Evolutionary conservation across 1,140 invertebrate genomes (phyloP).

Genomic region (Amphibalanus amphitrite): DNA sequence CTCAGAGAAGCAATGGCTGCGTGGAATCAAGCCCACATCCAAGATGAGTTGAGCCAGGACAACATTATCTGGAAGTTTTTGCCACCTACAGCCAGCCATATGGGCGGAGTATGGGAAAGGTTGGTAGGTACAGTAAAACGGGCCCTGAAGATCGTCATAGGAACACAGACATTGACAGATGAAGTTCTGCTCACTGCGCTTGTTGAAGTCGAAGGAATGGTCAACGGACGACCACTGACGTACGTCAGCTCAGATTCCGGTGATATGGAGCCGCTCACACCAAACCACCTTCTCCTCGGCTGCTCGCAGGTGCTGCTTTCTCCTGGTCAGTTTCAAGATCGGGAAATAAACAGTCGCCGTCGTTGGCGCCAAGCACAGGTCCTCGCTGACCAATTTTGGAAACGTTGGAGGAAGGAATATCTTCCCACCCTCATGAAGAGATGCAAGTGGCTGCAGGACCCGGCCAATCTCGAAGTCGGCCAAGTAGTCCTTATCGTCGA

Average conservation of each 20-base stretch:
- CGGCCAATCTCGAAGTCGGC: background rate
- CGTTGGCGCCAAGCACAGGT: background rate
- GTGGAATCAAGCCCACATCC: background rate
- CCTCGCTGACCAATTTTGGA: background rate
- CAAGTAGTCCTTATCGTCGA: background rate
- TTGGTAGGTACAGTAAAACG: background rate
- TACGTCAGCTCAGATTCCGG: background rate
- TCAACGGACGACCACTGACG: too few relatives aligned
- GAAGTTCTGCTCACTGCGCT: background rate
- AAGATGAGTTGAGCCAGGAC: background rate
- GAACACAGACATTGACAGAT: background rate
- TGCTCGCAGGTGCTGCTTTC: background rate
- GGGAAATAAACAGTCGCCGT: too few relatives aligned
- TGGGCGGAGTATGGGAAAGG: background rate
- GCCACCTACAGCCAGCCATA: background rate
- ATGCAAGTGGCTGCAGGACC: background rate
- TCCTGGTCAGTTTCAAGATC: too few relatives aligned
- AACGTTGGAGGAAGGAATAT: slow-evolving; percentile 4
- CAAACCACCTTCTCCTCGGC: background rate
- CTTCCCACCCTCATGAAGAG: background rate
- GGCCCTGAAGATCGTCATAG: background rate
- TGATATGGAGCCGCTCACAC: background rate
- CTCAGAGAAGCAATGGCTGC: background rate
- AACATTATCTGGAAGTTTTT: background rate
- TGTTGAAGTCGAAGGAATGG: background rate